Conservation (phyloP, 2,113 vertebrate genomes). For the Oceanites oceanicus region DNA sequence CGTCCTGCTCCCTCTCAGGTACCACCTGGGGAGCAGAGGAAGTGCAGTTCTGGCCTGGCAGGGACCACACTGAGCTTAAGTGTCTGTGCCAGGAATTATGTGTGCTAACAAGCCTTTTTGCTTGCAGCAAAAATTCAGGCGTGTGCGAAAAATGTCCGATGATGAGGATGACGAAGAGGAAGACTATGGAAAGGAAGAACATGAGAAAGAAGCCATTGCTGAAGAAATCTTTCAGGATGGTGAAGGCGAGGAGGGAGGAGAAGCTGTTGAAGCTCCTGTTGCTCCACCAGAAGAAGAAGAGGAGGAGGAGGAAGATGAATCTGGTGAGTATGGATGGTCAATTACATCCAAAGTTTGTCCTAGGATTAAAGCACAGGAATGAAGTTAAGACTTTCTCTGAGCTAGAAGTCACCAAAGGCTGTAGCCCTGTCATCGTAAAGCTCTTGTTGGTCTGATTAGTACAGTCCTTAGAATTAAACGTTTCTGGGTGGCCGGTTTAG, state of each 20-base stretch:
- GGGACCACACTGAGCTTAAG: background rate
- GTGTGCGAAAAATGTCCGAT: slow-evolving; percentile 92
- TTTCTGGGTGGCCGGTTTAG: background rate
- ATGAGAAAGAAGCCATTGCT: slow-evolving; percentile 93
- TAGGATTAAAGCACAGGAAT: background rate
- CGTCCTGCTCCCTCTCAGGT: background rate
- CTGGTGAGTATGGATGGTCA: slow-evolving; percentile 75
- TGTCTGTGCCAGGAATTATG: background rate
- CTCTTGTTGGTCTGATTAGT: background rate
- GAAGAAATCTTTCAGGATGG: slow-evolving; percentile 96
- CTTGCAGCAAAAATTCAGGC: slow-evolving; percentile 91
- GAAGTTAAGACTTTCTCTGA: background rate
- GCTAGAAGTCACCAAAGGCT: background rate
- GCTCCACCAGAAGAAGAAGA: slow-evolving; percentile 83
- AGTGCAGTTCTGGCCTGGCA: background rate
- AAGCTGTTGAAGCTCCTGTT: slow-evolving; percentile 80
- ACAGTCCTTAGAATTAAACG: rapidly evolving
- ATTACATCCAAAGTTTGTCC: background rate
- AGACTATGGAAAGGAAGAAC: slow-evolving; percentile 83
- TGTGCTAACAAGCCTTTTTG: background rate
- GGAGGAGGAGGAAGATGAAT: slow-evolving; percentile 93
- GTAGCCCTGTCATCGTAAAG: background rate
- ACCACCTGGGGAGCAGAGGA: background rate
- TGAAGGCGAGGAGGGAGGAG: slow-evolving; percentile 89
- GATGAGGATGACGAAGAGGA: slow-evolving; percentile 94